Conservation (phyloP, 2,888 invertebrate genomes). For the Euzophera pinguis region DNA sequence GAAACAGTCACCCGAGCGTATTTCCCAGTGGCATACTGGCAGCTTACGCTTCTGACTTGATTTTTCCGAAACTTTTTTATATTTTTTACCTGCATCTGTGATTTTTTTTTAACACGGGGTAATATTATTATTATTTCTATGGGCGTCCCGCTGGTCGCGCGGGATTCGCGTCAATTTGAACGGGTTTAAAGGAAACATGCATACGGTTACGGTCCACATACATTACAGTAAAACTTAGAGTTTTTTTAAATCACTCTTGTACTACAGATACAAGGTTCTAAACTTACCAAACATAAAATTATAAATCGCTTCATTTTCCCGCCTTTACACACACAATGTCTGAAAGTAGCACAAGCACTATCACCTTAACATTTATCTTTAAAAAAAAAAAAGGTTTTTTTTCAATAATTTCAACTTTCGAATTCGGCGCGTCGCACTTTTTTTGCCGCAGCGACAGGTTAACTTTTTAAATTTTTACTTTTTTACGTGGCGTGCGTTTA, state of each 20-base stretch:
- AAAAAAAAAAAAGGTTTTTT: conserved; percentile 17
- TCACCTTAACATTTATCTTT: conserved; percentile 32
- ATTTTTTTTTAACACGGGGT: too few relatives aligned
- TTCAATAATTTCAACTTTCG: conserved; percentile 13
- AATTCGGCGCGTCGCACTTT: conserved; percentile 15
- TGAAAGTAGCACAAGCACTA: conserved; percentile 34
- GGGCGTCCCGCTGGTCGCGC: too few relatives aligned
- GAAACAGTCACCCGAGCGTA: too few relatives aligned
- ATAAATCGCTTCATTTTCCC: conserved; percentile 36
- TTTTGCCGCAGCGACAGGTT: conserved; percentile 16
- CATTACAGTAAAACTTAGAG: too few relatives aligned
- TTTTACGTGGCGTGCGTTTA: conserved; percentile 29
- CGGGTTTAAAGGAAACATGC: too few relatives aligned
- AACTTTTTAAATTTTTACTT: conserved; percentile 20
- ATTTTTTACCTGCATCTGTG: too few relatives aligned
- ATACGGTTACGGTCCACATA: too few relatives aligned
- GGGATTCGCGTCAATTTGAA: too few relatives aligned
- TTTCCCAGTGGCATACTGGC: too few relatives aligned
- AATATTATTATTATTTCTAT: too few relatives aligned
- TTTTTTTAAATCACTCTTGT: not conserved
- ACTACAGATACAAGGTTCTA: not conserved
- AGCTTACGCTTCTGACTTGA: too few relatives aligned
- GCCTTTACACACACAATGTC: conserved; percentile 28
- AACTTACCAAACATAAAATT: conserved; percentile 44
- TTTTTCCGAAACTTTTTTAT: too few relatives aligned